These are phyloP conservation scores for Geotrupes spiniger DNA, from an alignment of 2,888 invertebrate species.

Conservation along the genomic window DNA sequence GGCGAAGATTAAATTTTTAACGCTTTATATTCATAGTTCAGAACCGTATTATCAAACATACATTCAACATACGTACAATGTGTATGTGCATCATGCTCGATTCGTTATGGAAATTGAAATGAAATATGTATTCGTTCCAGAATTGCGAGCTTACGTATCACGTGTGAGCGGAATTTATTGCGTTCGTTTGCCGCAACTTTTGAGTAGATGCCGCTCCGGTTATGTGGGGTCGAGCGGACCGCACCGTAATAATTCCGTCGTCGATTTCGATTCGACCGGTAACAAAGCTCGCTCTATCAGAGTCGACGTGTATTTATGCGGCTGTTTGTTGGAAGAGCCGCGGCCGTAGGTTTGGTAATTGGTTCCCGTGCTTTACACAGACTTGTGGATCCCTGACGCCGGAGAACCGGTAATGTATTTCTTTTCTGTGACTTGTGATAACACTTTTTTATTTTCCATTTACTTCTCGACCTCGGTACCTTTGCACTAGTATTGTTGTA, in stretches of 20 bases:
- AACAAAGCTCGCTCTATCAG: constrained; percentile 35
- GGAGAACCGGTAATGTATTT: constrained; percentile 31
- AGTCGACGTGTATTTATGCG: constrained; percentile 41
- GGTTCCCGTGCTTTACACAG: constrained; percentile 38
- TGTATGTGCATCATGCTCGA: constrained; percentile 33
- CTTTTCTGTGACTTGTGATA: constrained; percentile 36
- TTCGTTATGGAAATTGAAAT: constrained; percentile 34
- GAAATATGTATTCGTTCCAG: constrained; percentile 36
- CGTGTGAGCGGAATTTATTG: constrained; percentile 30
- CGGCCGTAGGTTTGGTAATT: constrained; percentile 38
- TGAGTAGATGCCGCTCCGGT: constrained; percentile 19
- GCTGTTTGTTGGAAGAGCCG: constrained; percentile 39
- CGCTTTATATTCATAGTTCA: no score
- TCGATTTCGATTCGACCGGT: constrained; percentile 32
- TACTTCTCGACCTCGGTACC: no score
- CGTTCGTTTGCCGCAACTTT: constrained; percentile 28
- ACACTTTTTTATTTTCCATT: constrained; percentile 7
- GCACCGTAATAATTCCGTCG: constrained; percentile 26
- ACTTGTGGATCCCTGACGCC: constrained; percentile 40
- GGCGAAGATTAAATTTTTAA: no score
- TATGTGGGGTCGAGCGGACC: constrained; percentile 18
- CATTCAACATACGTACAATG: constrained; percentile 18
- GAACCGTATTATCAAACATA: no score
- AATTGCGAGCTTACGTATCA: constrained; percentile 29
- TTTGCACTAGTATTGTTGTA: no score